Percentiles rank a stretch among this genome's conserved stretches.
These are phyloP conservation scores for Cyaniris semiargus DNA, from an alignment of 2,888 invertebrate species.

Conservation along the genomic window DNA sequence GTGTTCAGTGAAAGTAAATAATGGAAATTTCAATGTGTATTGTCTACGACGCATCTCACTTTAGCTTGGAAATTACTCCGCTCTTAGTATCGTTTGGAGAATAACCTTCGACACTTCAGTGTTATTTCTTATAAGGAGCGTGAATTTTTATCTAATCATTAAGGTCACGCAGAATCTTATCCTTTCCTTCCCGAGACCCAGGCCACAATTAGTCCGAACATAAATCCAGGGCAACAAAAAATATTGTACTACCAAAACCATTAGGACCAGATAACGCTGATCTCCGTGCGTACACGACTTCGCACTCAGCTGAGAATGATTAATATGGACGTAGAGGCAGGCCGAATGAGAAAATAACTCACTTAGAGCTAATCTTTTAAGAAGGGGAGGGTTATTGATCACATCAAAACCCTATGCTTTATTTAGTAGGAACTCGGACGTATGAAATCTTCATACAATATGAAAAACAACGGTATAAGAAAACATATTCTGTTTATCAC, in stretches of 20 bases:
- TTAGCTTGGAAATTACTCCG: neutral
- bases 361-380: constrained; percentile 40
- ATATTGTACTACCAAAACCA: constrained; percentile 39
- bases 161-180: neutral
- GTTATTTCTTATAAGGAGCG: neutral
- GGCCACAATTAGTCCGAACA: constrained; percentile 4
- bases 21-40: neutral
- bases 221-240: constrained; percentile 32
- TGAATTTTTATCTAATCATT: neutral
- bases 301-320: constrained; percentile 70
- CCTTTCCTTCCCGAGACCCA: neutral
- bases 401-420: constrained; percentile 21
- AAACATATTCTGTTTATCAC: neutral
- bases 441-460: neutral
- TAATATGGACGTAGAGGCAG: constrained; percentile 53
- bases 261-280: constrained; percentile 37
- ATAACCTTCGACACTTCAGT: neutral
- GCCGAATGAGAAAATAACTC: constrained; percentile 43
- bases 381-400: constrained; percentile 35
- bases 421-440: constrained; percentile 6
- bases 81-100: neutral
- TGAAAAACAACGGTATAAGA: neutral
- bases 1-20: constrained; percentile 19
- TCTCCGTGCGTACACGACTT: constrained; percentile 56
- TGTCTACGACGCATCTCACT: neutral